Evolutionary conservation across 2,888 invertebrate genomes (phyloP), one percentile per base, ranked within the genome.

Genomic region (Nemotelus nigrinus): DNA sequence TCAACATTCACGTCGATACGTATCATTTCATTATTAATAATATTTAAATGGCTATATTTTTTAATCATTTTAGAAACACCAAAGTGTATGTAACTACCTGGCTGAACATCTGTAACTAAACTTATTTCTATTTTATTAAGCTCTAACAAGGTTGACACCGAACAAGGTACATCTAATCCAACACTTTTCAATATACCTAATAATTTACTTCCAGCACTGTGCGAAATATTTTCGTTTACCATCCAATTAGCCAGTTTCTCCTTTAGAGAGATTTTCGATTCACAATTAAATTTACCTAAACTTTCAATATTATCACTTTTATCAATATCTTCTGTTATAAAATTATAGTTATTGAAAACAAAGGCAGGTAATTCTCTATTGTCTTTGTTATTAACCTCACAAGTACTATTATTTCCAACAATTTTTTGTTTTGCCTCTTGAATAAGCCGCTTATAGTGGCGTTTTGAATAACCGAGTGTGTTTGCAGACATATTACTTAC

Each of bases 281-380:
- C 63, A 63, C 3, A 4, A 39, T 63, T 63, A 5, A 63, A 63
- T 41, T 63, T 43, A 63, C 43, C 8, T 63, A 63, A 63, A 41
- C 41, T 39, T 41, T 43, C 3, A 63, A 63, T 63, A 8, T 63
- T 25, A 63, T 63, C 63, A 5, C 63, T 63, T 4, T 63, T 39
- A 3, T 63, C 3, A 63, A 43, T 63, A 41, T 63, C 41, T 63
- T 41, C 63, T 4, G 63, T 41, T 41, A 63, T 63, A 43, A 63
- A 63, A 63, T 63, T 63, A 41, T 63, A 5, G 3, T 3, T 25
- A 39, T 63, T 63, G 7, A 63, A 63, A 63, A 41, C 43, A 63
- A 63, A 63, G 63, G 63, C 63, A n/a, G 63, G 43, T 43, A 63
- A 63, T 63, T 63, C 63, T n/a, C 63, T 63, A 8, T 63, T 63